These are phyloP conservation scores for Menura novaehollandiae DNA, from an alignment of 2,113 vertebrate species.

Conservation along the genomic window DNA sequence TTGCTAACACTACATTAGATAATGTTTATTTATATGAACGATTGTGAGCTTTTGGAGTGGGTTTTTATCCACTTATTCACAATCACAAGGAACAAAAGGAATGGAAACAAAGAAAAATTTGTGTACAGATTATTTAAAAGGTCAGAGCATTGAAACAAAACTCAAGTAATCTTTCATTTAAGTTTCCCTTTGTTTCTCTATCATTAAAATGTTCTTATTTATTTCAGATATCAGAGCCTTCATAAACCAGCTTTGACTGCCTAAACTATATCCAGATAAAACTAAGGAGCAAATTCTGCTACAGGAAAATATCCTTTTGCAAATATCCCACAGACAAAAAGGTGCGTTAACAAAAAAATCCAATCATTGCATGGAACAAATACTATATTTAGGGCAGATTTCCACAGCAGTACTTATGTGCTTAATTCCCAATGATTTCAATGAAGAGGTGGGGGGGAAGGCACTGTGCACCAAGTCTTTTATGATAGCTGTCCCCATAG, in stretches of 20 bases:
- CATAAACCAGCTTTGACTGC: not conserved
- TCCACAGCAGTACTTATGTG: not conserved
- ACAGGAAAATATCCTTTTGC: not conserved
- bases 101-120: not conserved
- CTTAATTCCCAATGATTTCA: not conserved
- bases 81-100: not conserved
- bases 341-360: not conserved
- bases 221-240: not conserved
- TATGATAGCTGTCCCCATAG: not conserved
- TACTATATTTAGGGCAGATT: not conserved
- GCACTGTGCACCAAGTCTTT: not conserved
- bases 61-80: not conserved
- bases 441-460: accelerated
- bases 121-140: not conserved
- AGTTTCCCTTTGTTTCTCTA: not conserved
- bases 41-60: not conserved
- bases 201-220: not conserved
- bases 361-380: not conserved
- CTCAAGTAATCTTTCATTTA: not conserved
- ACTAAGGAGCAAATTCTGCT: not conserved
- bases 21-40: not conserved
- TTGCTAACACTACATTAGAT: not conserved
- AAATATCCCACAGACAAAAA: not conserved
- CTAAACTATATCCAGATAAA: not conserved
- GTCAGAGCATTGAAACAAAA: not conserved